phyloP scores from a whole-genome alignment of 2,888 invertebrate species.

The Icerya purchasi region DNA sequence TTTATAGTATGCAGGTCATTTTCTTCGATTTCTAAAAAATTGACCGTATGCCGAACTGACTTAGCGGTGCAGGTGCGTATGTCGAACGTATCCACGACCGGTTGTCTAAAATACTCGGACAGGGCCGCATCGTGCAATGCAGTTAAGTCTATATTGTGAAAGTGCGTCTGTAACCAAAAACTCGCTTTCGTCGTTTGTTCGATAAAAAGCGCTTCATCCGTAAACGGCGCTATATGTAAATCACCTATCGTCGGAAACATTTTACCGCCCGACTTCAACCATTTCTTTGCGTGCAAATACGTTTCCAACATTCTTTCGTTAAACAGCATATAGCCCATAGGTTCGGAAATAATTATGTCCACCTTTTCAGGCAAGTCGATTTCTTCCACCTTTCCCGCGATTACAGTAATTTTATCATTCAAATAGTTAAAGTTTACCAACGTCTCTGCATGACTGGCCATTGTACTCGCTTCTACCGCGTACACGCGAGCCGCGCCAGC shows the following conservation, averaged over 20 bases:
- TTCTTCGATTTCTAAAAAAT: constrained; percentile 81
- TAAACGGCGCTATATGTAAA: constrained; percentile 91
- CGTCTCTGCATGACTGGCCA: constrained; percentile 83
- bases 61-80: constrained; percentile 90
- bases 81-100: constrained; percentile 96
- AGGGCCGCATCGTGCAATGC: constrained; percentile 78
- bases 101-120: constrained; percentile 93
- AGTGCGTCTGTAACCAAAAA: constrained; percentile 94
- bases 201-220: constrained; percentile 90
- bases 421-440: constrained; percentile 77
- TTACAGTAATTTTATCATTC: constrained; percentile 66
- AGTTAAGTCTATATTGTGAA: constrained; percentile 91
- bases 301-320: constrained; percentile 99
- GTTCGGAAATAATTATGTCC: constrained; percentile 94
- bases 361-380: constrained; percentile 85
- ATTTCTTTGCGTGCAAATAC: constrained; percentile 94
- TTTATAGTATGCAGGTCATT: constrained; percentile 85
- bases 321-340: constrained; percentile 99
- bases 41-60: constrained; percentile 76
- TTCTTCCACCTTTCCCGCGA: constrained; percentile 97
- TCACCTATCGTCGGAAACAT: constrained; percentile 97
- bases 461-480: constrained; percentile 97
- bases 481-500: constrained; percentile 92
- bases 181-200: constrained; percentile 97
- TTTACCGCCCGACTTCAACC: constrained; percentile 68